Conservation (phyloP, 2,113 vertebrate species). For the human (Homo sapiens) region GRCh38 chr4:38185501-38186000, state of each 20-base stretch:
- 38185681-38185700: not conserved
- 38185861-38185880: not conserved
- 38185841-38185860: not conserved
- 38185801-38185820: not conserved
- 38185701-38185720: not conserved
- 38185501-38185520: not conserved
- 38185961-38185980: not conserved
- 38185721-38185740: not conserved
- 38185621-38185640: not conserved
- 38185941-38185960: not conserved
- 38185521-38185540: not conserved
- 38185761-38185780: not conserved
- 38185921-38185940: not conserved
- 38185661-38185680: not conserved
- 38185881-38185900: not conserved
- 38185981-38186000: not conserved
- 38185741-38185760: not conserved
- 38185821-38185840: conserved; percentile 6
- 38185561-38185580: not conserved
- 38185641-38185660: not conserved
- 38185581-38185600: not conserved
- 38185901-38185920: not conserved
- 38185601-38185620: not conserved
- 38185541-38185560: not conserved
- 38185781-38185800: not conserved